phyloP scores from a whole-genome alignment of 2,797 vertebrate genomes.

The Oreochromis grahami region DNA sequence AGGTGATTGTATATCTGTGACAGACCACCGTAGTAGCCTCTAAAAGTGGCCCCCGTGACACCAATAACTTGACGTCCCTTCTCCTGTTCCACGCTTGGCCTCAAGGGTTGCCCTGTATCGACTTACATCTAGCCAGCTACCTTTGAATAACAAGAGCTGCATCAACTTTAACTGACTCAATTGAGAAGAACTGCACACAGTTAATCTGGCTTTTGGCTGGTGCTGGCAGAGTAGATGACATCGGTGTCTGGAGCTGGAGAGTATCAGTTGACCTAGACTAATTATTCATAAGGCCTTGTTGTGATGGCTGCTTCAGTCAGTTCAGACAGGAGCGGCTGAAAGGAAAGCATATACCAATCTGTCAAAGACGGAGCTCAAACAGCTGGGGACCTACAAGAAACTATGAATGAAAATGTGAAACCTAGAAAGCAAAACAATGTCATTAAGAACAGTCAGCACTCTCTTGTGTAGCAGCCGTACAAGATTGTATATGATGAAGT shows the following conservation, averaged over 20 bases:
- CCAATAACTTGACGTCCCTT: conserved; percentile 47
- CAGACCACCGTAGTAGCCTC: conserved; percentile 52
- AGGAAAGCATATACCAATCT: conserved; percentile 54
- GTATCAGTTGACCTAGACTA: conserved; percentile 70
- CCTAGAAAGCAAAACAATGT: not conserved
- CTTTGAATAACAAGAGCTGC: conserved; percentile 50
- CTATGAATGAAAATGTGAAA: conserved; percentile 21
- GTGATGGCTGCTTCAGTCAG: conserved; percentile 55
- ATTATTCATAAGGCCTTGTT: conserved; percentile 72
- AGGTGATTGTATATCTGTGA: conserved; percentile 56
- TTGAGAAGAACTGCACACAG: conserved; percentile 53
- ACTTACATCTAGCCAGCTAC: conserved; percentile 56
- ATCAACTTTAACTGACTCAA: conserved; percentile 55
- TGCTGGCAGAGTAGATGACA: conserved; percentile 45
- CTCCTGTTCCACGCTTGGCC: conserved; percentile 44
- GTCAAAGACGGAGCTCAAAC: conserved; percentile 42
- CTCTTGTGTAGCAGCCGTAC: not conserved
- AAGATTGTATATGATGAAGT: conserved; percentile 22
- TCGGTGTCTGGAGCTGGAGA: conserved; percentile 42
- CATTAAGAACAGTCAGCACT: not conserved
- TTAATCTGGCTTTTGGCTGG: conserved; percentile 59
- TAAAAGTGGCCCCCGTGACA: conserved; percentile 16
- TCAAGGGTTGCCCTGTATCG: conserved; percentile 29
- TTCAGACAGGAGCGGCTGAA: conserved; percentile 44
- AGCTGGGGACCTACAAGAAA: conserved; percentile 7